A percentile compares a stretch with the other conserved stretches of the same genome.
phyloP scores from a whole-genome alignment of 2,888 invertebrate genomes.

The Drosophila peninsularis region DNA sequence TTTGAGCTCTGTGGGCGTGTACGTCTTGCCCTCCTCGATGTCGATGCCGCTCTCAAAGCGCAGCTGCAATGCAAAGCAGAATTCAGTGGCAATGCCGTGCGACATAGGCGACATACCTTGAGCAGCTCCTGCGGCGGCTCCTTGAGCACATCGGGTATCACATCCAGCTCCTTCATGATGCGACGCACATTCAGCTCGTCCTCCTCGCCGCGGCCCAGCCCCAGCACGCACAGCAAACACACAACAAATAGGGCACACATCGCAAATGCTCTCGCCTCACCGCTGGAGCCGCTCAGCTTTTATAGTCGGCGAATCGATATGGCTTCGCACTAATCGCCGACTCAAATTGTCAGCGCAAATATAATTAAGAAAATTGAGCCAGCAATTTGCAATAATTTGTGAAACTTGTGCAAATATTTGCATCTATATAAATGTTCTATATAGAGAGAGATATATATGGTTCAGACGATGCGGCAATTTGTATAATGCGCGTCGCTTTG shows the following conservation, averaged over 20 bases:
- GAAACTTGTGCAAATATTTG: slow-evolving; percentile 58
- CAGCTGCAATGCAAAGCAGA: slow-evolving; percentile 39
- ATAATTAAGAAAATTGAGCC: slow-evolving; percentile 62
- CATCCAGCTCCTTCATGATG: slow-evolving; percentile 63
- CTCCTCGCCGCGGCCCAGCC: slow-evolving; percentile 22
- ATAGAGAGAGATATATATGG: neutral
- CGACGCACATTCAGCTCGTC: slow-evolving; percentile 43
- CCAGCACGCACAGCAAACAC: slow-evolving; percentile 25
- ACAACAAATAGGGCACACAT: slow-evolving; percentile 38
- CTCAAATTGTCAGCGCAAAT: slow-evolving; percentile 54
- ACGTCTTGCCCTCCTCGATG: slow-evolving; percentile 88
- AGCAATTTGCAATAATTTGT: slow-evolving; percentile 55
- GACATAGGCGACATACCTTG: slow-evolving; percentile 38
- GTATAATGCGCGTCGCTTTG: slow-evolving; percentile 34
- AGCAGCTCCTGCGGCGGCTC: slow-evolving; percentile 65
- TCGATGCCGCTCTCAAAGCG: slow-evolving; percentile 82
- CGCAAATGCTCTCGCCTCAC: slow-evolving; percentile 18
- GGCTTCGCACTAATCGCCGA: slow-evolving; percentile 27
- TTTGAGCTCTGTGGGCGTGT: slow-evolving; percentile 88
- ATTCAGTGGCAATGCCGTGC: neutral
- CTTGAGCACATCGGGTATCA: slow-evolving; percentile 69
- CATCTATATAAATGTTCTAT: slow-evolving; percentile 18
- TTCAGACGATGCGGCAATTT: slow-evolving; percentile 17
- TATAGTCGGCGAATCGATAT: slow-evolving; percentile 54
- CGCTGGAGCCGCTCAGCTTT: slow-evolving; percentile 19